These are phyloP conservation scores for western clawed frog (Xenopus tropicalis) DNA, from an alignment of 2,113 vertebrate genomes.

Conservation along the genomic window UCB_Xtro_10.0 CM004450.2:80760501-80761000, in stretches of 20 bases:
- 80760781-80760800: neutral
- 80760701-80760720: conserved; percentile 37
- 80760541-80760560: neutral
- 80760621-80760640: conserved; percentile 71
- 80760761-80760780: neutral
- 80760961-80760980: too few species aligned
- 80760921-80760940: too few species aligned
- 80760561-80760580: conserved; percentile 25
- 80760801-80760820: too few species aligned
- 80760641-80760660: conserved; percentile 61
- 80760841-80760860: too few species aligned
- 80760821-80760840: too few species aligned
- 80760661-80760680: neutral
- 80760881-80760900: too few species aligned
- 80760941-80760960: too few species aligned
- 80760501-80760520: too few species aligned
- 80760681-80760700: conserved; percentile 15
- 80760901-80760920: too few species aligned
- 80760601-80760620: conserved; percentile 51
- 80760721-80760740: neutral
- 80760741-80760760: neutral
- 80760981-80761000: too few species aligned
- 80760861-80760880: too few species aligned
- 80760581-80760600: conserved; percentile 52
- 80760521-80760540: too few species aligned